Percentiles rank a stretch among this genome's conserved stretches.
Conservation (phyloP, 1,140 invertebrate genomes). For the Oryctes rhinoceros region DNA sequence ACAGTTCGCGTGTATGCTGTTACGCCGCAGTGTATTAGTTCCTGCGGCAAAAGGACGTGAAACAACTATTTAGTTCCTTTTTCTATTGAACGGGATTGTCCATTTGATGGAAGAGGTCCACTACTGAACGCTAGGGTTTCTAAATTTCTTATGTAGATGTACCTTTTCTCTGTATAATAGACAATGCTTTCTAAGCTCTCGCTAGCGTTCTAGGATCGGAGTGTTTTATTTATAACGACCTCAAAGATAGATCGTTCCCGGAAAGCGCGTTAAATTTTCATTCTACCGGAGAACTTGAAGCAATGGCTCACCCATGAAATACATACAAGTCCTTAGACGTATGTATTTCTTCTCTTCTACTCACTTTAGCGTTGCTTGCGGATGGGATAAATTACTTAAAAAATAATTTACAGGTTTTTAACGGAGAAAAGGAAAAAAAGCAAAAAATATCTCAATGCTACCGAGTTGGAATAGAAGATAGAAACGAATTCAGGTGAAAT, state of each 20-base stretch:
- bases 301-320: background rate
- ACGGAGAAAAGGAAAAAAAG: background rate
- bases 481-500: too few relatives aligned
- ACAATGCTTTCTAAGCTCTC: background rate
- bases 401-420: too few relatives aligned
- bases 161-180: background rate
- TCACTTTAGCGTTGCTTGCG: too few relatives aligned
- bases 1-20: constrained; percentile 15
- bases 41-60: constrained; percentile 5
- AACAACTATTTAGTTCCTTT: background rate
- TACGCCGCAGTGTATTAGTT: too few relatives aligned
- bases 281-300: background rate
- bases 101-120: background rate
- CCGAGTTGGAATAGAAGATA: too few relatives aligned
- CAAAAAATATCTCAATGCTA: background rate
- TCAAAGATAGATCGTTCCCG: constrained; percentile 19
- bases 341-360: background rate
- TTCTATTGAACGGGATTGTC: background rate
- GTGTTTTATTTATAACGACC: constrained; percentile 29
- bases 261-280: constrained; percentile 28
- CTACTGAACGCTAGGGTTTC: background rate
- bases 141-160: constrained; percentile 10
- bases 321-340: background rate
- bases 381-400: too few relatives aligned
- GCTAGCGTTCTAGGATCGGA: background rate